Conservation (phyloP, 1,140 invertebrate species). For the Drosophila willistoni region DNA sequence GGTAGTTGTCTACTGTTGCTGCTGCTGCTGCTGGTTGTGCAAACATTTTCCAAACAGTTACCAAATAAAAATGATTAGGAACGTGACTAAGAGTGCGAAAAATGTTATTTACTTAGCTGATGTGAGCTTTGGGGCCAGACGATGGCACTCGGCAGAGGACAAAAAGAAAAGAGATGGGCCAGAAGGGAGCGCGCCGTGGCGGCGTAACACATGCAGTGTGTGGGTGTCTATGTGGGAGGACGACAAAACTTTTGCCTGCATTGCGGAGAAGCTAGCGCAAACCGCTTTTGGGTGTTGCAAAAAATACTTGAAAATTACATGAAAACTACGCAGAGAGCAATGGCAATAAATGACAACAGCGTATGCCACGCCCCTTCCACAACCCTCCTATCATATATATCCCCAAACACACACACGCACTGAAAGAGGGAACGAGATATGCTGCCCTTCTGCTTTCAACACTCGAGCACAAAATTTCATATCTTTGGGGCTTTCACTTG, state of each 20-base stretch:
- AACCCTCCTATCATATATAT: constrained; percentile 3
- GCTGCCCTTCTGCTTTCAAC: constrained; percentile 25
- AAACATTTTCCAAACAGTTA: constrained; percentile 77
- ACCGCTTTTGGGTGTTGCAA: constrained; percentile 43
- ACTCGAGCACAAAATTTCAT: constrained; percentile 60
- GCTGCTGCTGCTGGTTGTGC: constrained; percentile 52
- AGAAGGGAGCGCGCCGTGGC: constrained; percentile 30
- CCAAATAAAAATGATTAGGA: constrained; percentile 78
- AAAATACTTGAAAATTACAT: constrained; percentile 69
- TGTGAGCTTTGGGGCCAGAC: constrained; percentile 65
- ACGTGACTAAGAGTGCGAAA: constrained; percentile 77
- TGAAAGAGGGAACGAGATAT: neutral
- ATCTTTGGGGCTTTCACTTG: constrained; percentile 55
- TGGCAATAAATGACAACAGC: constrained; percentile 65
- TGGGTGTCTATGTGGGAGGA: constrained; percentile 29
- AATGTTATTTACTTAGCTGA: constrained; percentile 78
- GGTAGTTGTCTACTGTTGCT: constrained; percentile 32
- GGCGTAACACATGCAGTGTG: constrained; percentile 28
- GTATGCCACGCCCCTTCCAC: constrained; percentile 26
- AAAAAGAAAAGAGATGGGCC: neutral
- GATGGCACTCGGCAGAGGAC: constrained; percentile 12
- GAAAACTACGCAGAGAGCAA: constrained; percentile 63
- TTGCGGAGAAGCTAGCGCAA: constrained; percentile 33
- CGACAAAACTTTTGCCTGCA: constrained; percentile 58
- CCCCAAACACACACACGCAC: neutral